phyloP scores from a whole-genome alignment of 2,113 vertebrate genomes.

The Oncorhynchus masou region DNA sequence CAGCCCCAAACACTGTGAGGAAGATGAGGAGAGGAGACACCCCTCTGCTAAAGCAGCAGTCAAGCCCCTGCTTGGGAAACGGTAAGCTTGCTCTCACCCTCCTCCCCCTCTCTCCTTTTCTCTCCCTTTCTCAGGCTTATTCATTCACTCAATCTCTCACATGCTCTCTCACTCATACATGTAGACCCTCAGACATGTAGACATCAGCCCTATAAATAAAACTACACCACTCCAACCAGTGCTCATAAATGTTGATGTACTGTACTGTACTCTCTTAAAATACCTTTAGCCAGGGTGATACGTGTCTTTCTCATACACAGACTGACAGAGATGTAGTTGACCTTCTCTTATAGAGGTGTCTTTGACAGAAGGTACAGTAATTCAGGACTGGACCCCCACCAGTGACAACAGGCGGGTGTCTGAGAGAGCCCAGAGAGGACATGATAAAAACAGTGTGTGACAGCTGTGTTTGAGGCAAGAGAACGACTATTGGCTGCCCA shows the following conservation, averaged over 20 bases:
- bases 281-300: not conserved
- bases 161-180: not conserved
- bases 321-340: conserved; percentile 12
- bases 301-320: conserved; percentile 20
- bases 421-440: conserved; percentile 21
- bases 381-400: conserved; percentile 1
- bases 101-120: conserved; percentile 1
- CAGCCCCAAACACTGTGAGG: conserved; percentile 30
- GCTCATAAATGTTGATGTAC: not conserved
- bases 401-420: conserved; percentile 17
- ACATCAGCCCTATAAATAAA: not conserved
- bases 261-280: too few species aligned
- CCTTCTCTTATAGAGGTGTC: not conserved
- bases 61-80: conserved; percentile 15
- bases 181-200: not conserved
- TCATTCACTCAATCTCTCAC: not conserved
- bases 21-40: conserved; percentile 53
- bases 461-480: conserved; percentile 8
- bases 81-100: conserved; percentile 37
- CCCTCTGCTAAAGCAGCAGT: conserved; percentile 32
- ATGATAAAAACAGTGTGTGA: conserved; percentile 21
- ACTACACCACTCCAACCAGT: not conserved
- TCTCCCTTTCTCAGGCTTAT: conserved; percentile 1
- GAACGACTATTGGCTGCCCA: conserved; percentile 7
- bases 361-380: conserved; percentile 22